Percentiles rank a stretch among this genome's conserved stretches.
Evolutionary conservation across 2,113 vertebrate genomes (phyloP).

Genomic region (Brachyistius frenatus): DNA sequence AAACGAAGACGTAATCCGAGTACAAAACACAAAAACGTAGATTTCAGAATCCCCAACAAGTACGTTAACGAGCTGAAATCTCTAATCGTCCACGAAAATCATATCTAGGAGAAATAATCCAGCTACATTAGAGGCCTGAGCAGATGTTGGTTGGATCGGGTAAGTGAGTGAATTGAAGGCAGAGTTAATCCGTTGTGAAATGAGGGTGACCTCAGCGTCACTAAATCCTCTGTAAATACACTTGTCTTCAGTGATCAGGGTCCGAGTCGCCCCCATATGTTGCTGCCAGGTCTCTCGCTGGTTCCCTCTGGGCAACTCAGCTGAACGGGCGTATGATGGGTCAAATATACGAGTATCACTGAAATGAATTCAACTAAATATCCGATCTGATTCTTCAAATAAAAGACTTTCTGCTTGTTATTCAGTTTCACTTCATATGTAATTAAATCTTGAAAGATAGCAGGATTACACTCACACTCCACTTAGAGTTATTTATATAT

Average conservation of each 20-base stretch:
- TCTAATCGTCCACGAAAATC: background rate
- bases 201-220: slow-evolving; percentile 54
- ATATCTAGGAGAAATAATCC: background rate
- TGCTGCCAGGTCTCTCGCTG: slow-evolving; percentile 9
- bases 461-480: too few species aligned
- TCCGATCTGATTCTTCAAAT: background rate
- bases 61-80: too few species aligned
- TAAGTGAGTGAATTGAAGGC: slow-evolving; percentile 30
- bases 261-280: slow-evolving; percentile 33
- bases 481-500: too few species aligned
- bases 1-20: background rate
- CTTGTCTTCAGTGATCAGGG: slow-evolving; percentile 42
- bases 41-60: background rate
- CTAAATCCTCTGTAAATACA: slow-evolving; percentile 64
- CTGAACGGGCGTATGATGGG: background rate
- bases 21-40: background rate
- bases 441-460: too few species aligned
- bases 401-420: background rate
- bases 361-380: background rate
- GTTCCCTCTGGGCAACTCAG: background rate
- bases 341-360: background rate
- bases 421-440: too few species aligned
- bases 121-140: background rate
- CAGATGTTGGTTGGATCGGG: slow-evolving; percentile 19
- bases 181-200: slow-evolving; percentile 61